Conservation (phyloP, 2,888 invertebrate species). For the Halictus quadricinctus region DNA sequence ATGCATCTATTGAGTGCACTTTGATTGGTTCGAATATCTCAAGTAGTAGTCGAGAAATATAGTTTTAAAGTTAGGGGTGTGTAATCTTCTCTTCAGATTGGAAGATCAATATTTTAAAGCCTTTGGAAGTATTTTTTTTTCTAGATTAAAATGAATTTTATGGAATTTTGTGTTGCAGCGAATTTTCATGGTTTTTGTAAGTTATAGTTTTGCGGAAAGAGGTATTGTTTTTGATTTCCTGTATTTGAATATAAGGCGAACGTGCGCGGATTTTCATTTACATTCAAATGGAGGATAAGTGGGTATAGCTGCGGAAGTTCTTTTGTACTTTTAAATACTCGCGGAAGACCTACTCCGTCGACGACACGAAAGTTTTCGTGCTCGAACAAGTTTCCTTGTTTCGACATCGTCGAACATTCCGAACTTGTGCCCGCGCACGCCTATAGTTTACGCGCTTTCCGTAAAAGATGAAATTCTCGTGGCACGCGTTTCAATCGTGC, state of each 20-base stretch:
- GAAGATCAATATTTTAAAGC: too few relatives aligned
- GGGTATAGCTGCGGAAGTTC: slow-evolving; percentile 26
- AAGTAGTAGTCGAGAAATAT: background rate
- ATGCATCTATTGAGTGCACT: background rate
- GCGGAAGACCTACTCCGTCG: background rate
- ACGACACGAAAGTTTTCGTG: slow-evolving; percentile 31
- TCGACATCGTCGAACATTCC: slow-evolving; percentile 20
- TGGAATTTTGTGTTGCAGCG: background rate
- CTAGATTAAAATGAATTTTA: background rate
- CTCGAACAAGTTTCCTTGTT: slow-evolving; percentile 26
- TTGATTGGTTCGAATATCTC: background rate
- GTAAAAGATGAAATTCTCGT: background rate
- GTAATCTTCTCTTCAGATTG: background rate
- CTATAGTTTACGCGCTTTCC: slow-evolving; percentile 5
- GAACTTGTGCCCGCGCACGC: slow-evolving; percentile 13
- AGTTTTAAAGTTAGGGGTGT: background rate
- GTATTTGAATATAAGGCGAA: background rate
- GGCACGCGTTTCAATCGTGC: slow-evolving; percentile 9
- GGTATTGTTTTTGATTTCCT: background rate
- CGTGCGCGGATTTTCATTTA: background rate
- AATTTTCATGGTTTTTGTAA: background rate
- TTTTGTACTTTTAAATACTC: slow-evolving; percentile 37
- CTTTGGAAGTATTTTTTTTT: too few relatives aligned
- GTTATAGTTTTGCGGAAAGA: background rate
- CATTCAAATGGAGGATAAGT: slow-evolving; percentile 9